phyloP scores from a whole-genome alignment of 64 coral and sea anemone genomes.

The Stylophora pistillata region DNA sequence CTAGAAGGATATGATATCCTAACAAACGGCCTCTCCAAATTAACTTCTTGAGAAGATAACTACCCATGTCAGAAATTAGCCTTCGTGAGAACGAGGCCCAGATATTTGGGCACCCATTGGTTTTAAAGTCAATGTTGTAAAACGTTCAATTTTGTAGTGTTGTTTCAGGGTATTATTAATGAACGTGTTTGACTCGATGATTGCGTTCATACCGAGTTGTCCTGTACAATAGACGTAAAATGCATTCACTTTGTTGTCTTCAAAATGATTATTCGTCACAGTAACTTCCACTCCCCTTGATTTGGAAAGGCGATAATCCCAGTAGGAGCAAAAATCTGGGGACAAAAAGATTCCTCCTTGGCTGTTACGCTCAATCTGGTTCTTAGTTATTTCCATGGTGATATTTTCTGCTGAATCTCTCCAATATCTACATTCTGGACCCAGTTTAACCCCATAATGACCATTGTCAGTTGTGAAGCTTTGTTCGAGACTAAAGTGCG shows the following conservation, averaged over 20 bases:
- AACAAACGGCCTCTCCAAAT: no score
- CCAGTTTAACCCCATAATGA: conserved; percentile 57
- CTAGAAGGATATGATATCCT: no score
- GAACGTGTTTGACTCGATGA: conserved; percentile 59
- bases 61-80: no score
- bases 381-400: conserved; percentile 46
- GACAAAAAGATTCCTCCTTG: conserved; percentile 53
- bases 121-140: no score
- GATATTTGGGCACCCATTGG: no score
- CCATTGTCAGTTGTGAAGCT: conserved; percentile 44
- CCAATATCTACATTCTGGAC: conserved; percentile 53
- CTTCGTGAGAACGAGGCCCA: no score
- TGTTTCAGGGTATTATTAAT: no score
- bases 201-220: conserved; percentile 45
- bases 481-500: conserved; percentile 9
- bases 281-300: conserved; percentile 12
- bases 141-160: no score
- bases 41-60: no score
- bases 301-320: conserved; percentile 4
- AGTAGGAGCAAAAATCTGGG: conserved; percentile 34
- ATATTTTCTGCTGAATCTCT: conserved; percentile 57
- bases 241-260: conserved; percentile 46
- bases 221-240: conserved; percentile 43
- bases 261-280: conserved; percentile 48
- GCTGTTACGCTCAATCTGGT: conserved; percentile 56